These are phyloP conservation scores for Hippopotamus amphibius DNA, from an alignment of 2,113 vertebrate species.

Conservation along the genomic window DNA sequence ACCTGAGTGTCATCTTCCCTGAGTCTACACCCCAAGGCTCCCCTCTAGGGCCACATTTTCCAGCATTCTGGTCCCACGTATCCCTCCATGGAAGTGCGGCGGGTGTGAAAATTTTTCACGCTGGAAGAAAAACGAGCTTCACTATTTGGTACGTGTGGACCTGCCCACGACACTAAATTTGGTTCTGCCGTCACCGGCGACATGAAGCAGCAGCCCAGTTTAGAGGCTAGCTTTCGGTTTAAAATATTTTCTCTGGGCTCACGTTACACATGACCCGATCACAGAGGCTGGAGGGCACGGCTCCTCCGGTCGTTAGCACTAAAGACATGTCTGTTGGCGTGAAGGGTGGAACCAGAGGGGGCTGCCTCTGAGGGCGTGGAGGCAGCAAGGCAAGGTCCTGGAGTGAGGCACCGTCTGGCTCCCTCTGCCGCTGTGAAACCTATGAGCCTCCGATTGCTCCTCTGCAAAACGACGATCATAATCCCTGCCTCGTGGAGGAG, in stretches of 20 bases:
- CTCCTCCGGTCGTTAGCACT: not conserved
- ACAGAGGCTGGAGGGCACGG: not conserved
- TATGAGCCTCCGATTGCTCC: not conserved
- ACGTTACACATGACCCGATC: conserved; percentile 60
- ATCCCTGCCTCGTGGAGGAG: not conserved
- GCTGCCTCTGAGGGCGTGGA: not conserved
- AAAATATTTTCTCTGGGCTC: conserved; percentile 72
- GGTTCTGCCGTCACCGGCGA: conserved; percentile 61
- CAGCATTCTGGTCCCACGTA: not conserved
- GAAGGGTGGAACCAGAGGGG: not conserved
- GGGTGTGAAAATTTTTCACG: not conserved
- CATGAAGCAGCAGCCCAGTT: conserved; percentile 56
- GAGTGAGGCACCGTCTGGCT: not conserved
- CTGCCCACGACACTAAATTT: conserved; percentile 65
- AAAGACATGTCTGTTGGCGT: not conserved
- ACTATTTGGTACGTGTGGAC: not conserved
- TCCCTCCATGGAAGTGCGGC: not conserved
- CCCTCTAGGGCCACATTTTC: not conserved
- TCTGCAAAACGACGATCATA: not conserved
- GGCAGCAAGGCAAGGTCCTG: not conserved
- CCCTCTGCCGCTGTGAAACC: not conserved
- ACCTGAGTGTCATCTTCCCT: not conserved
- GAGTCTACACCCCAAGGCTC: not conserved
- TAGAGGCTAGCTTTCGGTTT: conserved; percentile 61
- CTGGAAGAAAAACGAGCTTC: conserved; percentile 29